Evolutionary conservation across 2,797 vertebrate species (phyloP).

Genomic region (Notolabrus celidotus): DNA sequence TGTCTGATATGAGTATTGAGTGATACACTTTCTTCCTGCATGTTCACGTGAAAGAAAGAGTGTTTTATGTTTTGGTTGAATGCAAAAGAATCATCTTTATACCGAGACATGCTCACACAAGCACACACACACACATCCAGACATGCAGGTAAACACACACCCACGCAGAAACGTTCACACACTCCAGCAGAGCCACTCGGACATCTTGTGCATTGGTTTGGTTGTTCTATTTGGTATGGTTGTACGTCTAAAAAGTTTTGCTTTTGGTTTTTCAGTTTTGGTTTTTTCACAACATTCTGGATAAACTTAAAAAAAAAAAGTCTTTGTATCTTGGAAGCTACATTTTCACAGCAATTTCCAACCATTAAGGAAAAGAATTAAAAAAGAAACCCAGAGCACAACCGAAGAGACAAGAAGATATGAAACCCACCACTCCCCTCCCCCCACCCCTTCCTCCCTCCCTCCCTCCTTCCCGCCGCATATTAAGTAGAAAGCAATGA

Average conservation of each 20-base stretch:
- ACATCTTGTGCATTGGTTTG: slow-evolving; percentile 82
- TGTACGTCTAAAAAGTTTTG: slow-evolving; percentile 73
- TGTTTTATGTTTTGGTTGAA: slow-evolving; percentile 70
- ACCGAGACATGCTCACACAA: slow-evolving; percentile 41
- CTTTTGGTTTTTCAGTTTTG: slow-evolving; percentile 83
- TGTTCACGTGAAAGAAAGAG: slow-evolving; percentile 39
- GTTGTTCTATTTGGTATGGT: slow-evolving; percentile 81
- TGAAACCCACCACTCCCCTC: slow-evolving; percentile 54
- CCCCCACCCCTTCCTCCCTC: neutral
- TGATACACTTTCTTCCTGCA: slow-evolving; percentile 7
- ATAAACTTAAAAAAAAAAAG: slow-evolving; percentile 42
- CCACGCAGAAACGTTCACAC: slow-evolving; percentile 31
- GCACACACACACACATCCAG: slow-evolving; percentile 26
- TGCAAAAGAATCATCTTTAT: slow-evolving; percentile 56
- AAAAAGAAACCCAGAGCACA: slow-evolving; percentile 64
- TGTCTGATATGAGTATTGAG: slow-evolving; percentile 24
- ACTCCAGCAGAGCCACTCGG: slow-evolving; percentile 38
- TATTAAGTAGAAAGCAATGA: slow-evolving; percentile 82
- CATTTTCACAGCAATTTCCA: slow-evolving; percentile 85
- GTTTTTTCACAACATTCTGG: slow-evolving; percentile 78
- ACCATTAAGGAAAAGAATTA: slow-evolving; percentile 59
- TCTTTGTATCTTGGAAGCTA: slow-evolving; percentile 73
- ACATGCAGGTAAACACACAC: slow-evolving; percentile 15
- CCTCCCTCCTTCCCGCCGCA: slow-evolving; percentile 18
- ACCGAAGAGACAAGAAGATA: slow-evolving; percentile 76